A percentile compares a stretch with the other conserved stretches of the same genome.
Conservation (phyloP, 53 echinoderm and acorn worm species). For the Luidia sarsii region DNA sequence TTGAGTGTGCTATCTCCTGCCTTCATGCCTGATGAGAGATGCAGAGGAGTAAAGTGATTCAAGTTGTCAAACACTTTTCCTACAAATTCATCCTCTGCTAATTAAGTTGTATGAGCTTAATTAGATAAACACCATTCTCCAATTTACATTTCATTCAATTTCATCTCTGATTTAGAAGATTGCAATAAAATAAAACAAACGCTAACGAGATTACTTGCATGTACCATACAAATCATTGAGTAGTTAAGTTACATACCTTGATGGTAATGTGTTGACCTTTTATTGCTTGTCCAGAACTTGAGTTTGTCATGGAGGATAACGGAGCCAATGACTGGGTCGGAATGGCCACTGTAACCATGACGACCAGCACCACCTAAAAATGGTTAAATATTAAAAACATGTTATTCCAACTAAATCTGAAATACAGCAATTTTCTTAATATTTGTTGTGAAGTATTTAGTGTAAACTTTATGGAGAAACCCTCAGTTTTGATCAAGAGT, state of each 20-base stretch:
- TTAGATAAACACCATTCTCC: too few species aligned
- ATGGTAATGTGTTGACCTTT: conserved; percentile 73
- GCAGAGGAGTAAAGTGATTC: too few species aligned
- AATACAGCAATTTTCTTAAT: too few species aligned
- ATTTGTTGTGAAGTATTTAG: too few species aligned
- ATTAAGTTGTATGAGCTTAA: too few species aligned
- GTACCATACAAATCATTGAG: background rate
- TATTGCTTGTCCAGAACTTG: conserved; percentile 67
- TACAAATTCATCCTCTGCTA: too few species aligned
- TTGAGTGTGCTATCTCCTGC: conserved; percentile 79
- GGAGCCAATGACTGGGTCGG: conserved; percentile 62
- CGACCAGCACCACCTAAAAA: conserved; percentile 70
- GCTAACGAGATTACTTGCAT: background rate
- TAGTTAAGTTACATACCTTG: conserved; percentile 66
- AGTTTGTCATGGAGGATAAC: conserved; percentile 78
- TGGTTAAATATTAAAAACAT: too few species aligned
- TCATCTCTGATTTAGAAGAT: background rate
- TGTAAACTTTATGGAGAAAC: too few species aligned
- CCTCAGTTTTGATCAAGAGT: too few species aligned
- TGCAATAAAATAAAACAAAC: too few species aligned
- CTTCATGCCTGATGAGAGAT: conserved; percentile 80
- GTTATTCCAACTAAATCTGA: too few species aligned
- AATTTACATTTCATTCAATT: background rate
- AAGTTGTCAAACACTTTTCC: too few species aligned
- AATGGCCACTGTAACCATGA: conserved; percentile 28